Conservation (phyloP, 2,797 vertebrate genomes). For the Taeniopygia guttata region DNA sequence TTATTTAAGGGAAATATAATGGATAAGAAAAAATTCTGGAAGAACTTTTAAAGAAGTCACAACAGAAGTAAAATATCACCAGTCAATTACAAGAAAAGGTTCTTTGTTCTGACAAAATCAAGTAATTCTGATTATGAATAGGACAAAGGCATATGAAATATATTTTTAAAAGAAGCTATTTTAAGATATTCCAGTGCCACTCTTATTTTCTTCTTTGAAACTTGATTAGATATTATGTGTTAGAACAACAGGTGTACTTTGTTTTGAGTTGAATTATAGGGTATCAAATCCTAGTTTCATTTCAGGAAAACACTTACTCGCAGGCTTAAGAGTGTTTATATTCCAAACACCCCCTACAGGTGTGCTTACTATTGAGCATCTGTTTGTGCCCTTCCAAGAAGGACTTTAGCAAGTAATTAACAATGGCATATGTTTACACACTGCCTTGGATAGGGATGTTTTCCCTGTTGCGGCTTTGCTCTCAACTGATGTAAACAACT, state of each 20-base stretch:
- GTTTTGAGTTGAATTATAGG: not conserved
- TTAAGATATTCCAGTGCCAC: not conserved
- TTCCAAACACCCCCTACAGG: not conserved
- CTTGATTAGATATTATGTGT: not conserved
- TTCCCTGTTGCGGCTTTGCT: not conserved
- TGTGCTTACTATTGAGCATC: not conserved
- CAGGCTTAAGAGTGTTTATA: not conserved
- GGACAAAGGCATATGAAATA: conserved; percentile 64
- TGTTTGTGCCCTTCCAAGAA: not conserved
- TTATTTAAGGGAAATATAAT: conserved; percentile 50
- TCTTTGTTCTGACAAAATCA: conserved; percentile 59
- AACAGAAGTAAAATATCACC: conserved; percentile 74
- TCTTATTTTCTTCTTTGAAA: not conserved
- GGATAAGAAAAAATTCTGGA: conserved; percentile 64
- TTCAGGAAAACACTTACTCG: not conserved
- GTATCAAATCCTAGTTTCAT: not conserved
- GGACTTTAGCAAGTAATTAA: not conserved
- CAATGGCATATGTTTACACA: not conserved
- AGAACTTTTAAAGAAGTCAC: conserved; percentile 74
- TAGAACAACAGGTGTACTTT: not conserved
- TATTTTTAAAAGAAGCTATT: not conserved
- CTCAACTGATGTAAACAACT: not conserved
- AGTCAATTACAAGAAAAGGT: conserved; percentile 68
- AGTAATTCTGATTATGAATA: conserved; percentile 70
- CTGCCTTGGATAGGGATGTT: not conserved